Evolutionary conservation across 2,113 vertebrate genomes (phyloP).

Genomic region (Callopanchax toddi): DNA sequence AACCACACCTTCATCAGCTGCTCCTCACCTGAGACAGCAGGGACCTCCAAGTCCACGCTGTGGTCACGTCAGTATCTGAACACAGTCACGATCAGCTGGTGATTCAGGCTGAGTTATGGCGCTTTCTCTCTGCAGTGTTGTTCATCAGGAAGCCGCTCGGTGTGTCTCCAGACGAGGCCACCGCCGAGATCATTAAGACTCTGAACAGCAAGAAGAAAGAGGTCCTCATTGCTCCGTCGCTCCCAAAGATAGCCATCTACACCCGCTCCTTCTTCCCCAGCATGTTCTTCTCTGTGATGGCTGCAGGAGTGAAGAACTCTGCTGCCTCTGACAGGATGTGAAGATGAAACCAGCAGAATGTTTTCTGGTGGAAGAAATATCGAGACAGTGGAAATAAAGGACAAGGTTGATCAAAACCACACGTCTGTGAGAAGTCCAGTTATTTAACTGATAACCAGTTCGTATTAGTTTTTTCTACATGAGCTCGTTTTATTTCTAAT

Average conservation of each 20-base stretch:
- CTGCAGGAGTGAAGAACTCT: slow-evolving; percentile 86
- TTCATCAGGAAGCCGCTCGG: slow-evolving; percentile 84
- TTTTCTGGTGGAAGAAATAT: neutral
- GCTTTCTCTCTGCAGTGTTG: slow-evolving; percentile 74
- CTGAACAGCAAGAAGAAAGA: slow-evolving; percentile 88
- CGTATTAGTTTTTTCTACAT: too few species aligned
- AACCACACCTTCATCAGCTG: slow-evolving; percentile 89
- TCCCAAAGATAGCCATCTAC: slow-evolving; percentile 88
- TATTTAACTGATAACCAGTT: too few species aligned
- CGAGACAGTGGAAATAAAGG: neutral
- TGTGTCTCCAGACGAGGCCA: slow-evolving; percentile 83
- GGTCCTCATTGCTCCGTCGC: slow-evolving; percentile 87
- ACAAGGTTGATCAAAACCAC: too few species aligned
- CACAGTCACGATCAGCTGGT: too few species aligned
- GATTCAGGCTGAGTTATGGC: neutral
- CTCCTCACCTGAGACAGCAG: neutral
- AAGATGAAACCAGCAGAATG: neutral
- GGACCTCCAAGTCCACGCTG: slow-evolving; percentile 54
- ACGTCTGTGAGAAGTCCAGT: too few species aligned
- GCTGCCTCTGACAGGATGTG: slow-evolving; percentile 69
- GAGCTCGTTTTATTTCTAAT: too few species aligned
- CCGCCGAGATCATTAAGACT: slow-evolving; percentile 84
- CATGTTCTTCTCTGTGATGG: slow-evolving; percentile 90
- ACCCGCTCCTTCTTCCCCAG: slow-evolving; percentile 87
- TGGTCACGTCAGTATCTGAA: slow-evolving; percentile 63